These are phyloP conservation scores for Papilio glaucus DNA, from an alignment of 1,140 invertebrate species.

Conservation along the genomic window DNA sequence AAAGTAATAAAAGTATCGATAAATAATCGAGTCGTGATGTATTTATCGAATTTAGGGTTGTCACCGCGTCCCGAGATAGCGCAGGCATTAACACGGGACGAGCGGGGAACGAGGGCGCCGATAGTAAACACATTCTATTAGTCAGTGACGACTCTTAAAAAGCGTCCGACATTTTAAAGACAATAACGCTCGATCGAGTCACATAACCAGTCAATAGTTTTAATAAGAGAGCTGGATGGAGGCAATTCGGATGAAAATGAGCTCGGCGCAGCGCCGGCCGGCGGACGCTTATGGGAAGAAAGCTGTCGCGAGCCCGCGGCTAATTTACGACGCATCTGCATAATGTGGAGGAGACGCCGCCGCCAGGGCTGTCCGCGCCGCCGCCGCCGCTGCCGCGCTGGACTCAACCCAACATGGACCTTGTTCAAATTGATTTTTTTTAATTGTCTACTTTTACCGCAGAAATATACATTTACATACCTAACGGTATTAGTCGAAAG, in stretches of 20 bases:
- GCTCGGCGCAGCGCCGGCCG: neutral
- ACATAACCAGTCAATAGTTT: constrained; percentile 20
- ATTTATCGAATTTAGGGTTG: constrained; percentile 23
- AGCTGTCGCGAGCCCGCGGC: constrained; percentile 7
- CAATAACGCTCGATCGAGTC: constrained; percentile 3
- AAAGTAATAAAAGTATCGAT: constrained; percentile 22
- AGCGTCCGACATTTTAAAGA: constrained; percentile 28
- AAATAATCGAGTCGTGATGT: constrained; percentile 23
- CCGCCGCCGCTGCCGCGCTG: no score
- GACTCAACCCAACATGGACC: no score
- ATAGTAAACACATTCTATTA: neutral
- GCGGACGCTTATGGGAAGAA: constrained; percentile 6
- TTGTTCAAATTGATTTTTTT: no score
- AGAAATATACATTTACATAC: no score
- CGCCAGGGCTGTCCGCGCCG: neutral
- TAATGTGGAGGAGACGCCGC: neutral
- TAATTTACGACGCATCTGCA: constrained; percentile 28
- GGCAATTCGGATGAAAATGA: constrained; percentile 25
- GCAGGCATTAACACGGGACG: neutral
- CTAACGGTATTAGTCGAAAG: no score
- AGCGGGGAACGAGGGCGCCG: neutral
- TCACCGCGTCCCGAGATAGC: constrained; percentile 17
- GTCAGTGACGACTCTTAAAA: constrained; percentile 23
- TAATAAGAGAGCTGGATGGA: constrained; percentile 23
- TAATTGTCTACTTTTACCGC: no score